Evolutionary conservation across 2,888 invertebrate species (phyloP).

Genomic region (Drosophila formosana): DNA sequence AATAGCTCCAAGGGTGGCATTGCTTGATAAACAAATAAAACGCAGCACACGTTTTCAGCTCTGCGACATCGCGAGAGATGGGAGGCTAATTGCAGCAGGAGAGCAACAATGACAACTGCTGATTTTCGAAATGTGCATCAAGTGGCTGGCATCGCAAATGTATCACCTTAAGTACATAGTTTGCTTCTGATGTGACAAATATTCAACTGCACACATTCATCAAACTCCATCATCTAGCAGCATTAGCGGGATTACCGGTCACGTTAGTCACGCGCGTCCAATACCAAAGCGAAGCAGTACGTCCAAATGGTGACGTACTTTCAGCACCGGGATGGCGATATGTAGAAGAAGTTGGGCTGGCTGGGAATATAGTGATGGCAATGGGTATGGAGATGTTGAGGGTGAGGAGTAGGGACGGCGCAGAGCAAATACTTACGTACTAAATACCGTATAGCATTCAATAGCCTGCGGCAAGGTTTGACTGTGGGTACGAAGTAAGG

Average conservation of each 20-base stretch:
- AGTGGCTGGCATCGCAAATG: slow-evolving; percentile 20
- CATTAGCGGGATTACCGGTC: slow-evolving; percentile 28
- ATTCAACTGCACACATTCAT: slow-evolving; percentile 29
- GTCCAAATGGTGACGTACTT: slow-evolving; percentile 45
- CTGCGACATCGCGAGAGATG: background rate
- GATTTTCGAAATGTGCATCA: slow-evolving; percentile 20
- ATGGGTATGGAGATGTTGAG: slow-evolving; percentile 5
- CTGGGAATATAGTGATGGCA: background rate
- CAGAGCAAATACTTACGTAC: slow-evolving; percentile 40
- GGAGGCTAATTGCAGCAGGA: background rate
- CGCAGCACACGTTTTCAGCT: slow-evolving; percentile 24
- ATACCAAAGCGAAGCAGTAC: slow-evolving; percentile 8
- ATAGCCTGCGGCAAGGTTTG: slow-evolving; percentile 54
- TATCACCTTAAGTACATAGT: slow-evolving; percentile 5
- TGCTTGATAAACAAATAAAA: slow-evolving; percentile 69
- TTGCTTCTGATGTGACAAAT: slow-evolving; percentile 17
- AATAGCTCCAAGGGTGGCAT: slow-evolving; percentile 71
- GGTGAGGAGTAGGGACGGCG: background rate
- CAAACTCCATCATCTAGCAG: slow-evolving; percentile 47
- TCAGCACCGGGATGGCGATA: slow-evolving; percentile 18
- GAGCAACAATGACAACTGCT: slow-evolving; percentile 6
- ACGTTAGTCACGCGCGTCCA: slow-evolving; percentile 44
- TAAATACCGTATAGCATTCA: slow-evolving; percentile 60
- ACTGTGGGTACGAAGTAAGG: background rate
- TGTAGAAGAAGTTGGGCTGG: background rate